Evolutionary conservation across 2,797 vertebrate genomes (phyloP).

Genomic region (Hephaestus fuliginosus): DNA sequence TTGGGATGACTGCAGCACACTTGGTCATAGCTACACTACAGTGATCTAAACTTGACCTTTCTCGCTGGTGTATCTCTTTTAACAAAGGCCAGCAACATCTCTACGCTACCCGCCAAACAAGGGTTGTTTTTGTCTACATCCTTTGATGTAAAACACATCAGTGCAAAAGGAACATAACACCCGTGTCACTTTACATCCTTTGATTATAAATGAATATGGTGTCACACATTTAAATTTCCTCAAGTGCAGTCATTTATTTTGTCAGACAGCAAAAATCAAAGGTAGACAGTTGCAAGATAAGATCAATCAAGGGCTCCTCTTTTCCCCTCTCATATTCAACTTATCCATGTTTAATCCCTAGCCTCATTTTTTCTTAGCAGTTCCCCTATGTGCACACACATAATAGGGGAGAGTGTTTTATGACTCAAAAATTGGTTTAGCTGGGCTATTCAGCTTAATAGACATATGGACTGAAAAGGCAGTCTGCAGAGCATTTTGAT

Average conservation of each 20-base stretch:
- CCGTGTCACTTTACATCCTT: conserved; percentile 24
- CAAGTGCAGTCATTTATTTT: conserved; percentile 50
- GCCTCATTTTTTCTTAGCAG: conserved; percentile 51
- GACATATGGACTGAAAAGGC: conserved; percentile 34
- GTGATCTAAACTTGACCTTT: conserved; percentile 21
- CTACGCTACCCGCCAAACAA: not conserved
- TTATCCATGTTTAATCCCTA: conserved; percentile 64
- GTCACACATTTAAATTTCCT: conserved; percentile 12
- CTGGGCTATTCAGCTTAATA: conserved; percentile 47
- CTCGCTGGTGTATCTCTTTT: not conserved
- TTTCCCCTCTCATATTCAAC: conserved; percentile 24
- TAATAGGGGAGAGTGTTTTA: conserved; percentile 53
- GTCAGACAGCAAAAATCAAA: conserved; percentile 41
- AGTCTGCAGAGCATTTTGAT: conserved; percentile 53
- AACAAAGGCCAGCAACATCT: not conserved
- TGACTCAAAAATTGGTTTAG: conserved; percentile 57
- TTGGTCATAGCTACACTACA: not conserved
- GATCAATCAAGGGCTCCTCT: conserved; percentile 45
- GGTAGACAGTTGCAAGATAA: conserved; percentile 35
- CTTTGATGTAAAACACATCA: conserved; percentile 27
- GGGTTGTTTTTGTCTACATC: conserved; percentile 3
- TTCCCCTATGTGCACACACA: conserved; percentile 48
- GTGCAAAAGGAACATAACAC: not conserved
- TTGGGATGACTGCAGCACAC: conserved; percentile 5
- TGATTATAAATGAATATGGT: conserved; percentile 30